Evolutionary conservation across 2,888 invertebrate genomes (phyloP).

Genomic region (Sesia bembeciformis): DNA sequence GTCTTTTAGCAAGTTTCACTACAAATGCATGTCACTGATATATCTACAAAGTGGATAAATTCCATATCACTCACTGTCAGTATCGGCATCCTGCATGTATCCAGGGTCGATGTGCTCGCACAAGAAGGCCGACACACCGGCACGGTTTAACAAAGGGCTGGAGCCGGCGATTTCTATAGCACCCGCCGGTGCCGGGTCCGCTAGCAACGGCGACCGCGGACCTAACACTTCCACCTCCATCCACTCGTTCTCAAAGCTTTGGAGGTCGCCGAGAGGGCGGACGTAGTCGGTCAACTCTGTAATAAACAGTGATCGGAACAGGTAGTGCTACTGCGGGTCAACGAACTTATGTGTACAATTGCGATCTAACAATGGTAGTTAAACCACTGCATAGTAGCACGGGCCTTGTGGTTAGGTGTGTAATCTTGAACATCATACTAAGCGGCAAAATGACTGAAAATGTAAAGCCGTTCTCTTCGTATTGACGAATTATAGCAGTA

Average conservation of each 20-base stretch:
- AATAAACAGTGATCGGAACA: neutral
- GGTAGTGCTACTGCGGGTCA: too few relatives aligned
- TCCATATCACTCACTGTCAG: neutral
- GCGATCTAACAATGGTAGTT: too few relatives aligned
- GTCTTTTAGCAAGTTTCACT: too few relatives aligned
- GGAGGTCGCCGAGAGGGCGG: conserved; percentile 81
- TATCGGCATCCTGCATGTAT: conserved; percentile 60
- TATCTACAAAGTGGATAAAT: too few relatives aligned
- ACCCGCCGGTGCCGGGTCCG: conserved; percentile 27
- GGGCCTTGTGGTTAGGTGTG: too few relatives aligned
- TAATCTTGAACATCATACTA: too few relatives aligned
- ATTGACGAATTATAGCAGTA: too few relatives aligned
- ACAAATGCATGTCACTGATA: too few relatives aligned
- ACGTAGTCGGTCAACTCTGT: conserved; percentile 71
- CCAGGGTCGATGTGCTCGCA: conserved; percentile 73
- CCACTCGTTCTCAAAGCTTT: conserved; percentile 93
- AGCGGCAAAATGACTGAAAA: too few relatives aligned
- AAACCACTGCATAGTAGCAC: too few relatives aligned
- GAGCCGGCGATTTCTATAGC: conserved; percentile 44
- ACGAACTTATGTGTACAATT: too few relatives aligned
- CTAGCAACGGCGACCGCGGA: conserved; percentile 65
- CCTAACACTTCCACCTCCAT: conserved; percentile 87
- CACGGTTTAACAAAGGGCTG: conserved; percentile 41
- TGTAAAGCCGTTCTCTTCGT: too few relatives aligned
- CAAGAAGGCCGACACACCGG: conserved; percentile 74